Evolutionary conservation across 1,140 invertebrate genomes (phyloP), one percentile per base, ranked within the genome.

Genomic region (Zophobas morio): DNA sequence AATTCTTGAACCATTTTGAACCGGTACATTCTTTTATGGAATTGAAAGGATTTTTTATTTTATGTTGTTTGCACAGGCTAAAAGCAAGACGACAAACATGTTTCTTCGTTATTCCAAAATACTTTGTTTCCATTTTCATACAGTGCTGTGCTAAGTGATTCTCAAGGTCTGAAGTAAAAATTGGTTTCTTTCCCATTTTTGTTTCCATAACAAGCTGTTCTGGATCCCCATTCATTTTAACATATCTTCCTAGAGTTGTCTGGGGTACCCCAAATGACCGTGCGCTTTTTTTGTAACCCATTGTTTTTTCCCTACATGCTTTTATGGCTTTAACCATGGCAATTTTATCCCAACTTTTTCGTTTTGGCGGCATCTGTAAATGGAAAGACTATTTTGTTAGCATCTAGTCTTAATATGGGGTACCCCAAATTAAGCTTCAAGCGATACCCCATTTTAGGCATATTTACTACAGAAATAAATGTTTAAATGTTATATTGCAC

Each of bases 51-150:
- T 73, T 53, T 34, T 56, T 1, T 2, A 82, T 74, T 51, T 77
- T 75, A 80, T 83, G 79, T 57, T 70, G 76, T 40, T 49, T 40
- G 32, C 79, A 80, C 34, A 82, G 56, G 37, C 78, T 75, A 75
- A 74, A 81, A 20, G 82, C 80, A 72, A 81, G 34, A 6, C 51
- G 1, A 57, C 70, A 20, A 8, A 73, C 49, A 49, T 77, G 36
- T 34, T 20, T 72, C n/a, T 3, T 47, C 4, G 75, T 72, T 5
- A 53, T 4, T 2, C 66, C 66, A 57, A 35, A 70, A 56, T 42
- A 70, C 8, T 56, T 20, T 6, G 1, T n/a, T n/a, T 78, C 77
- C 46, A 49, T 60, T 33, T 47, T 36, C n/a, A 63, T 1, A 33
- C 40, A 47, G 51, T 57, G 40, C 5, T 49, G 37, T 32, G 42